phyloP scores from a whole-genome alignment of 2,797 vertebrate genomes.

The Xiphophorus birchmanni region DNA sequence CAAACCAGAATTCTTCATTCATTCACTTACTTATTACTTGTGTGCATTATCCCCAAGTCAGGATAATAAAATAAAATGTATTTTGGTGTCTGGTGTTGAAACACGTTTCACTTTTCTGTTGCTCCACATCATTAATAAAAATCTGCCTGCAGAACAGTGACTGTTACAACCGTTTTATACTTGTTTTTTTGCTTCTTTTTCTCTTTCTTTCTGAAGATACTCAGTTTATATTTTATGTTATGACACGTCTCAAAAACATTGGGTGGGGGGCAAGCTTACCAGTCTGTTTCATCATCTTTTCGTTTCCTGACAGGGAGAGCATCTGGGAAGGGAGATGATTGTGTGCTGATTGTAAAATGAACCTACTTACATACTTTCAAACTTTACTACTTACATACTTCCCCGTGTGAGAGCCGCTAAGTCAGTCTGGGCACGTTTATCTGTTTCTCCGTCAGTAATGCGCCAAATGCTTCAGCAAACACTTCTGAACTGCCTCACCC shows the following conservation, averaged over 20 bases:
- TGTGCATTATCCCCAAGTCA: background rate
- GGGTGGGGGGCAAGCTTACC: background rate
- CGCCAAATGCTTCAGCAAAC: background rate
- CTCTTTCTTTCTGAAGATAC: background rate
- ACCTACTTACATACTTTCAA: background rate
- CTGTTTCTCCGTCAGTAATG: background rate
- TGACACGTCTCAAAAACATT: background rate
- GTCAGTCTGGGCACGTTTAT: background rate
- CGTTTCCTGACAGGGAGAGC: background rate
- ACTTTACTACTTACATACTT: background rate
- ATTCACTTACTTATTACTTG: background rate
- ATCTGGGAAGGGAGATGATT: background rate
- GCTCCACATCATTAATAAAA: background rate
- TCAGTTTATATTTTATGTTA: background rate
- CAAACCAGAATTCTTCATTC: background rate
- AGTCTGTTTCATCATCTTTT: conserved; percentile 5
- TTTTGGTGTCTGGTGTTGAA: background rate
- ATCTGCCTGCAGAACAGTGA: background rate
- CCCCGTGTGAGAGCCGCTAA: background rate
- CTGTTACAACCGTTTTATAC: background rate
- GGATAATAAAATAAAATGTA: background rate
- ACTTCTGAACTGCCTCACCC: background rate
- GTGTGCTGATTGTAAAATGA: background rate
- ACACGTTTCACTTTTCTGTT: background rate
- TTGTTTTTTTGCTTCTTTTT: background rate